Percentiles rank a stretch among this genome's conserved stretches.
These are phyloP conservation scores for Leucopsar rothschildi DNA, from an alignment of 2,113 vertebrate species.

Conservation along the genomic window DNA sequence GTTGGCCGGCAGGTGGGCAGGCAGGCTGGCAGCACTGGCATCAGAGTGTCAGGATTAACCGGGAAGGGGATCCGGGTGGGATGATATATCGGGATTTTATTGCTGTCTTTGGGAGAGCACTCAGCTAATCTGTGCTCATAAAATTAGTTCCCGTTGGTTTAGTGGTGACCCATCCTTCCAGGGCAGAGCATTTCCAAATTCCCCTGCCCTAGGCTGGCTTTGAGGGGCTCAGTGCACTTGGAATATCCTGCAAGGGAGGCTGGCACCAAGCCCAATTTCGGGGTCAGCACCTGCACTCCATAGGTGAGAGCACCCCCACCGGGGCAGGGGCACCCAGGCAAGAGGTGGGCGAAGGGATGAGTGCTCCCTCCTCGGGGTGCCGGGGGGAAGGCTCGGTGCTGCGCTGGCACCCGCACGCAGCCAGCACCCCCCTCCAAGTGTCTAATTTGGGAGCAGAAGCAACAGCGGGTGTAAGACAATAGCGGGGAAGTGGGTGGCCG, in stretches of 20 bases:
- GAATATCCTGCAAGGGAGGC: not conserved
- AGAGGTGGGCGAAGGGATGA: not conserved
- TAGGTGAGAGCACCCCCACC: not conserved
- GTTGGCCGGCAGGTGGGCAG: not conserved
- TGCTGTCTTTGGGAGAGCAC: not conserved
- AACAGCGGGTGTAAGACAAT: conserved; percentile 52
- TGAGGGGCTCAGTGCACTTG: accelerated
- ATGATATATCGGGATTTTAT: not conserved
- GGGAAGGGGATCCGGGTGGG: not conserved
- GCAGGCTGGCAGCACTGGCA: not conserved
- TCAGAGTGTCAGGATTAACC: not conserved
- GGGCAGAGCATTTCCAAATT: not conserved
- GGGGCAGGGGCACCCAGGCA: not conserved
- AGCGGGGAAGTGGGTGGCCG: conserved; percentile 49
- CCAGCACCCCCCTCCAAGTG: not conserved
- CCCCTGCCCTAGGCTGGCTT: not conserved
- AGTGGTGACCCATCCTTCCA: not conserved
- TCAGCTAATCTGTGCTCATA: not conserved
- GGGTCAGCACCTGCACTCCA: not conserved
- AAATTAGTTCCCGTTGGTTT: conserved; percentile 17
- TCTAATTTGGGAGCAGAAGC: conserved; percentile 47
- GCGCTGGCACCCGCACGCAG: not conserved
- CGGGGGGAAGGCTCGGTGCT: not conserved
- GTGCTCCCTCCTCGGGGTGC: not conserved
- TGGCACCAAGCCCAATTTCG: not conserved